Percentiles rank a stretch among this genome's conserved stretches.
These are phyloP conservation scores for Drosophila pruinosa DNA, from an alignment of 1,140 invertebrate genomes.

Conservation along the genomic window DNA sequence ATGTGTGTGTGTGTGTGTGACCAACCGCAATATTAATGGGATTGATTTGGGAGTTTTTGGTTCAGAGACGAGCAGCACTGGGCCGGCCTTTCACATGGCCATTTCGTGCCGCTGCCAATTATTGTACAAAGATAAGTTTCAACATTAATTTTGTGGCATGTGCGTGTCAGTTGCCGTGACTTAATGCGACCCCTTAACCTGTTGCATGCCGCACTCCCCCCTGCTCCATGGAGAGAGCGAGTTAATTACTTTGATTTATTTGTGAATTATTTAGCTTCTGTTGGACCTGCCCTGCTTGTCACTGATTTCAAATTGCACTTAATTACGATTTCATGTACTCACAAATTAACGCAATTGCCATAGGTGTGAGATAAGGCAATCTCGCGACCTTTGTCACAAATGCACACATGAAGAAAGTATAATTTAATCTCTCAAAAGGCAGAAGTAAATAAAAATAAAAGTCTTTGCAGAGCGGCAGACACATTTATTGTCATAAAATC, in stretches of 20 bases:
- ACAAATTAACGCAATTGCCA: conserved; percentile 68
- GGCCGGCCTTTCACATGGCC: conserved; percentile 11
- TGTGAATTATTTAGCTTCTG: conserved; percentile 49
- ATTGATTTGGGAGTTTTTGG: conserved; percentile 17
- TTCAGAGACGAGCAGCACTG: neutral
- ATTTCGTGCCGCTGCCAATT: conserved; percentile 38
- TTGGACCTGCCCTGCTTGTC: conserved; percentile 48
- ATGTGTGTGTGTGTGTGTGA: neutral
- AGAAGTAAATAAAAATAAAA: neutral
- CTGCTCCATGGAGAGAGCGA: conserved; percentile 13
- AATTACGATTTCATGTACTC: conserved; percentile 66
- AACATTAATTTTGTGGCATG: conserved; percentile 34
- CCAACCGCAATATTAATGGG: conserved; percentile 43
- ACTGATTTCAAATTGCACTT: conserved; percentile 75
- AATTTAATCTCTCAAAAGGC: neutral
- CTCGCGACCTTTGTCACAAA: neutral
- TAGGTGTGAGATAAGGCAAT: conserved; percentile 10
- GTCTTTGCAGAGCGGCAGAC: too few relatives aligned
- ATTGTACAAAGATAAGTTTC: conserved; percentile 34
- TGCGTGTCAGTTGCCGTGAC: conserved; percentile 17
- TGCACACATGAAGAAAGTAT: neutral
- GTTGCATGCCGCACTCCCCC: conserved; percentile 52
- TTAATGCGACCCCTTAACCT: conserved; percentile 55
- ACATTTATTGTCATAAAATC: too few relatives aligned
- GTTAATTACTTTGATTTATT: conserved; percentile 81